Evolutionary conservation across 2,888 invertebrate species (phyloP).

Genomic region (Scaptomyza polygonia): DNA sequence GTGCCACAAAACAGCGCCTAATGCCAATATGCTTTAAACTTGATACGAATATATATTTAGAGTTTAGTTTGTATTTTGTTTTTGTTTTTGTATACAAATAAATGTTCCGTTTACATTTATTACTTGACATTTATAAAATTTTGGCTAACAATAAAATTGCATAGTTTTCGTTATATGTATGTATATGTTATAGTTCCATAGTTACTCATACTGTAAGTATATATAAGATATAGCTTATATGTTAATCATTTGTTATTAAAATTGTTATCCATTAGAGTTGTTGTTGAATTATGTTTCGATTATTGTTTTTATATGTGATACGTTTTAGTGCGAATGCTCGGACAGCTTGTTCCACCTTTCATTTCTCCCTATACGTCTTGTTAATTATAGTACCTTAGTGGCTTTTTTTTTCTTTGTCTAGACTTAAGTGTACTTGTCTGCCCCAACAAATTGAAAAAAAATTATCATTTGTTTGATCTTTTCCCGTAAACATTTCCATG

Average conservation of each 20-base stretch:
- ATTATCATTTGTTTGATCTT: slow-evolving; percentile 6
- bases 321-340: slow-evolving; percentile 67
- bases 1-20: slow-evolving; percentile 57
- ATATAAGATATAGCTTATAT: slow-evolving; percentile 39
- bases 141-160: slow-evolving; percentile 81
- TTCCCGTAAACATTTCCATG: slow-evolving; percentile 46
- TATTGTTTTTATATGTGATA: slow-evolving; percentile 74
- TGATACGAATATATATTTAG: slow-evolving; percentile 43
- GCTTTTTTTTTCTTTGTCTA: not conserved
- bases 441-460: slow-evolving; percentile 10
- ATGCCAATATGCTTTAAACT: slow-evolving; percentile 48
- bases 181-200: slow-evolving; percentile 32
- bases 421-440: slow-evolving; percentile 15
- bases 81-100: slow-evolving; percentile 60
- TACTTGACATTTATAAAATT: slow-evolving; percentile 78
- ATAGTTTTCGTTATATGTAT: slow-evolving; percentile 59
- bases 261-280: slow-evolving; percentile 55
- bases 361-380: slow-evolving; percentile 21
- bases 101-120: slow-evolving; percentile 62
- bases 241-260: slow-evolving; percentile 50
- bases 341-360: slow-evolving; percentile 56
- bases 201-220: slow-evolving; percentile 25
- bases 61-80: slow-evolving; percentile 26
- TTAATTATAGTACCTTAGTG: slow-evolving; percentile 4
- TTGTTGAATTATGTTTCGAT: slow-evolving; percentile 57